Conservation (phyloP, 2,797 vertebrate species). For the Pempheris klunzingeri region DNA sequence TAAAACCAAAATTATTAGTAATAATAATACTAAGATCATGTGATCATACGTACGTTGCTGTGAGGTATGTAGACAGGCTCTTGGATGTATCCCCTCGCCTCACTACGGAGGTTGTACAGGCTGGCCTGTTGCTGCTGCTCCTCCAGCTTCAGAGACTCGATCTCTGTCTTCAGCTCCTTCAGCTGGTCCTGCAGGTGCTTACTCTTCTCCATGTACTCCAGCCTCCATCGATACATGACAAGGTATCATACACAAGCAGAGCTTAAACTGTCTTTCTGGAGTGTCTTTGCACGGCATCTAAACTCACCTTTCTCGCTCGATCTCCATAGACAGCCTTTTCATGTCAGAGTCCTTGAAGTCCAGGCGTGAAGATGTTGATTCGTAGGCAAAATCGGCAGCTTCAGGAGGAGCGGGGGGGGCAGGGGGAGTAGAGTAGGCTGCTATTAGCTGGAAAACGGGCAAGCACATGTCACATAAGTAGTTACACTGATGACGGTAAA, state of each 20-base stretch:
- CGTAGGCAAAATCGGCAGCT: slow-evolving; percentile 79
- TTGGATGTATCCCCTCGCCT: slow-evolving; percentile 78
- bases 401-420: slow-evolving; percentile 80
- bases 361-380: slow-evolving; percentile 83
- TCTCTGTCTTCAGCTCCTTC: slow-evolving; percentile 94
- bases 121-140: slow-evolving; percentile 89
- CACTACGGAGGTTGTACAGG: slow-evolving; percentile 79
- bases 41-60: slow-evolving; percentile 83
- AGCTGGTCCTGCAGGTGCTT: slow-evolving; percentile 93
- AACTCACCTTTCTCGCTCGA: slow-evolving; percentile 91
- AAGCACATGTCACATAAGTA: neutral
- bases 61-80: slow-evolving; percentile 87
- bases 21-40: neutral
- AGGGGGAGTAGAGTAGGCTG: slow-evolving; percentile 84
- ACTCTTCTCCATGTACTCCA: slow-evolving; percentile 96
- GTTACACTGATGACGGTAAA: neutral
- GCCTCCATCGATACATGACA: slow-evolving; percentile 66
- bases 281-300: neutral
- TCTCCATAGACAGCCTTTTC: slow-evolving; percentile 95
- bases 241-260: neutral
- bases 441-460: slow-evolving; percentile 79
- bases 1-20: neutral
- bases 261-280: neutral
- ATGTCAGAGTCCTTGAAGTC: slow-evolving; percentile 94
- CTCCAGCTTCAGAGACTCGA: slow-evolving; percentile 92